These are phyloP conservation scores for Odontamblyopus rebecca DNA, from an alignment of 2,797 vertebrate species.

Conservation along the genomic window DNA sequence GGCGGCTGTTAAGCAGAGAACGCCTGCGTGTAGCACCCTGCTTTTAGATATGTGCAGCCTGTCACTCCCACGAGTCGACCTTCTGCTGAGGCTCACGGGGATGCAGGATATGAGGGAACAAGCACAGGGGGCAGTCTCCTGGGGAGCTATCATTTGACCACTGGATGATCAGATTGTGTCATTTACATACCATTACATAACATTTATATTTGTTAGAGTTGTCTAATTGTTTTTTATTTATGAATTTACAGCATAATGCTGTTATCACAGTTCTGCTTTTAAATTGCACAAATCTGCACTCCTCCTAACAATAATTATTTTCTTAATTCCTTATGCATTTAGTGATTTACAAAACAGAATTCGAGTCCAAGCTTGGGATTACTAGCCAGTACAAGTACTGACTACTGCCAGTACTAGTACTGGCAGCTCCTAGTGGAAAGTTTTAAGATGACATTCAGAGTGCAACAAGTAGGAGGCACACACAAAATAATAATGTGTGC, in stretches of 20 bases:
- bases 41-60: background rate
- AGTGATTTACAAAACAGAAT: background rate
- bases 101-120: background rate
- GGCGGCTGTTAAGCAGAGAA: conserved; percentile 14
- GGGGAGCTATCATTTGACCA: background rate
- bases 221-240: background rate
- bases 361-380: background rate
- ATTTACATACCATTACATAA: background rate
- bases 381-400: too few relatives aligned
- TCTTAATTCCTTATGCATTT: background rate
- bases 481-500: conserved; percentile 7
- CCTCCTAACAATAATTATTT: background rate
- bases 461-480: background rate
- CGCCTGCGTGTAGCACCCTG: conserved; percentile 8
- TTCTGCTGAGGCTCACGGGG: conserved; percentile 36
- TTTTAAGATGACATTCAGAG: background rate
- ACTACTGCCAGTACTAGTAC: too few relatives aligned
- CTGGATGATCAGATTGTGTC: background rate
- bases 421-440: background rate
- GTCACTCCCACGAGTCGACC: conserved; percentile 27
- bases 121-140: background rate
- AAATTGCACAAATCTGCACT: too few relatives aligned
- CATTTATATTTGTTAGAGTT: background rate
- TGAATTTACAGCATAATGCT: background rate
- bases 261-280: background rate